These are phyloP conservation scores for Trinorchestia longiramus DNA, from an alignment of 1,140 invertebrate species.

Conservation along the genomic window DNA sequence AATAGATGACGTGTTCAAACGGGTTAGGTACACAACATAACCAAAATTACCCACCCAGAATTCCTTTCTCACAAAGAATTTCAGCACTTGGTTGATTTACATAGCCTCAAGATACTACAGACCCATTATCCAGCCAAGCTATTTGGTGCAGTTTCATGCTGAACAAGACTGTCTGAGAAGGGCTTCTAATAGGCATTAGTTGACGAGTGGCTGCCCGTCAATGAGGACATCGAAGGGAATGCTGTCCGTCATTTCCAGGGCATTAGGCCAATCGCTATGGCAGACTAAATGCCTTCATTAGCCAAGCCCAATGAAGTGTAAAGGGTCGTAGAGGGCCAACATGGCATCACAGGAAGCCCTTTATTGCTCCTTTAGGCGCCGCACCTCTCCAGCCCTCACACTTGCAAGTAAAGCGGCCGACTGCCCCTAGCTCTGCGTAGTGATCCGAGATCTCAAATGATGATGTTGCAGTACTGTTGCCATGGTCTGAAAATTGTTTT, in stretches of 20 bases:
- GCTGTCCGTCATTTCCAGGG: constrained; percentile 25
- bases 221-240: constrained; percentile 14
- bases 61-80: background rate
- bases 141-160: background rate
- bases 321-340: constrained; percentile 27
- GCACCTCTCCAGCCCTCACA: background rate
- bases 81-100: background rate
- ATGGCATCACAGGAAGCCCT: constrained; percentile 37
- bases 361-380: constrained; percentile 6
- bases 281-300: constrained; percentile 41
- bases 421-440: background rate
- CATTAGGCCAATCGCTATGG: constrained; percentile 39
- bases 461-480: background rate
- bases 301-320: constrained; percentile 38
- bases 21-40: no score
- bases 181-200: constrained; percentile 12
- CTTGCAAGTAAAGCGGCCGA: background rate
- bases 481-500: background rate
- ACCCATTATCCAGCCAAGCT: background rate
- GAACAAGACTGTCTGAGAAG: background rate
- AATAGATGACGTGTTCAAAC: background rate
- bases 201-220: background rate
- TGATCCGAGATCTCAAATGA: background rate
- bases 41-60: background rate
- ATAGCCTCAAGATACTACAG: background rate